Conservation (phyloP, 1,140 invertebrate species). For the Danaus melanippus region DNA sequence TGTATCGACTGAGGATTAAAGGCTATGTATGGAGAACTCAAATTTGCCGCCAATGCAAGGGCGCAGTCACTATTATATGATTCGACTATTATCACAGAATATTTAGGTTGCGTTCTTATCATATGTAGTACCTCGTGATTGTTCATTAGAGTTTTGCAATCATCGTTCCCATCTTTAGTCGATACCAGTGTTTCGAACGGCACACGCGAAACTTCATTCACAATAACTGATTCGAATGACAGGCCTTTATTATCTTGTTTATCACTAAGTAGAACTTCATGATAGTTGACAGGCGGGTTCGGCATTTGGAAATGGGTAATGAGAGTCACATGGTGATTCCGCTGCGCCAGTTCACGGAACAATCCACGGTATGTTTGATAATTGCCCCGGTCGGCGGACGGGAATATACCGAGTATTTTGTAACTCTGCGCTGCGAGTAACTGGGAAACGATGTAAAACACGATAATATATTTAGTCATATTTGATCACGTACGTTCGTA, state of each 20-base stretch:
- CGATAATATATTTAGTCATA: slow-evolving; percentile 43
- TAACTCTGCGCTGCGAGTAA: slow-evolving; percentile 42
- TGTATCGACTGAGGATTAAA: slow-evolving; percentile 75
- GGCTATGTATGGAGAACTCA: slow-evolving; percentile 72
- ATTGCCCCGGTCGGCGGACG: slow-evolving; percentile 78
- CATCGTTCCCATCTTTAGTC: slow-evolving; percentile 63
- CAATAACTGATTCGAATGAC: slow-evolving; percentile 61
- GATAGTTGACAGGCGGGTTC: slow-evolving; percentile 70
- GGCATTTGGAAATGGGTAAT: slow-evolving; percentile 75
- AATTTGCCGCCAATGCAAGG: slow-evolving; percentile 71
- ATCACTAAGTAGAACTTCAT: slow-evolving; percentile 68
- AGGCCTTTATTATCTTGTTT: slow-evolving; percentile 54
- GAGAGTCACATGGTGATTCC: slow-evolving; percentile 80
- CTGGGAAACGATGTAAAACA: slow-evolving; percentile 39
- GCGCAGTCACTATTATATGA: slow-evolving; percentile 77
- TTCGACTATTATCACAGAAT: slow-evolving; percentile 76
- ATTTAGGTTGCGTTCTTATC: slow-evolving; percentile 63
- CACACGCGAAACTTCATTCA: slow-evolving; percentile 56
- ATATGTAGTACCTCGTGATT: slow-evolving; percentile 68
- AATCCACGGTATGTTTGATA: slow-evolving; percentile 78
- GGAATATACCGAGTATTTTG: slow-evolving; percentile 77
- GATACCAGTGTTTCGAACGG: slow-evolving; percentile 61
- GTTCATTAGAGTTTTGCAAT: slow-evolving; percentile 71
- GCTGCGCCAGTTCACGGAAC: slow-evolving; percentile 74
- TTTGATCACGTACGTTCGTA: slow-evolving; percentile 35